phyloP scores from a whole-genome alignment of 2,888 invertebrate species.

The Xestia xanthographa region DNA sequence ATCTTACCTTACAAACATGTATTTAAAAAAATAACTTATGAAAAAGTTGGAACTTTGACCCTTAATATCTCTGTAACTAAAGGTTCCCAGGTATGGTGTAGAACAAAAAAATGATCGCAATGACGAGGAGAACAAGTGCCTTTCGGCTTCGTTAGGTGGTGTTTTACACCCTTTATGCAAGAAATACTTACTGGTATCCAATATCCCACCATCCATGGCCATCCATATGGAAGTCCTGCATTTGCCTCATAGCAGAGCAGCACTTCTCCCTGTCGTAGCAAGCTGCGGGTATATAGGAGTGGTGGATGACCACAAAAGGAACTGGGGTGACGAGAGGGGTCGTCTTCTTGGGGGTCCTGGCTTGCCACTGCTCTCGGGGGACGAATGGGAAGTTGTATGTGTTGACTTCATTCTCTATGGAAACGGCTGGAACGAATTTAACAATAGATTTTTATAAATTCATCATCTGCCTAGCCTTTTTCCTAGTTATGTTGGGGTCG shows the following conservation, averaged over 20 bases:
- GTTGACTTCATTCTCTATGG: constrained; percentile 77
- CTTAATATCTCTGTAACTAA: too few species aligned
- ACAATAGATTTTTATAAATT: too few species aligned
- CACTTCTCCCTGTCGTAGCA: constrained; percentile 90
- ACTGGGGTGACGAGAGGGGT: constrained; percentile 90
- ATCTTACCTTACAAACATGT: too few species aligned
- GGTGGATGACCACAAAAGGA: constrained; percentile 93
- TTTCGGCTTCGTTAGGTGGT: too few species aligned
- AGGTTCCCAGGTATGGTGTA: too few species aligned
- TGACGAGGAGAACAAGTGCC: too few species aligned
- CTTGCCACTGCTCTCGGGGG: constrained; percentile 91
- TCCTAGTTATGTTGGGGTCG: too few species aligned
- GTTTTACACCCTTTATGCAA: too few species aligned
- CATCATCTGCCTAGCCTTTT: too few species aligned
- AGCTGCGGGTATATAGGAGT: constrained; percentile 91
- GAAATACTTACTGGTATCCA: constrained; percentile 87
- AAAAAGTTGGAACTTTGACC: too few species aligned
- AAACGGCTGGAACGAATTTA: constrained; percentile 51
- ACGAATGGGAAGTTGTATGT: constrained; percentile 79
- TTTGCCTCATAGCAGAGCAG: constrained; percentile 90
- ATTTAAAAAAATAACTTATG: too few species aligned
- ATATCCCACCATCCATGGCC: constrained; percentile 92
- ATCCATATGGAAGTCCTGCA: constrained; percentile 92
- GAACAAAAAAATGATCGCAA: too few species aligned
- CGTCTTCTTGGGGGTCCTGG: constrained; percentile 86